Evolutionary conservation across 2,888 invertebrate genomes (phyloP).

Genomic region (Brenthis hecate): DNA sequence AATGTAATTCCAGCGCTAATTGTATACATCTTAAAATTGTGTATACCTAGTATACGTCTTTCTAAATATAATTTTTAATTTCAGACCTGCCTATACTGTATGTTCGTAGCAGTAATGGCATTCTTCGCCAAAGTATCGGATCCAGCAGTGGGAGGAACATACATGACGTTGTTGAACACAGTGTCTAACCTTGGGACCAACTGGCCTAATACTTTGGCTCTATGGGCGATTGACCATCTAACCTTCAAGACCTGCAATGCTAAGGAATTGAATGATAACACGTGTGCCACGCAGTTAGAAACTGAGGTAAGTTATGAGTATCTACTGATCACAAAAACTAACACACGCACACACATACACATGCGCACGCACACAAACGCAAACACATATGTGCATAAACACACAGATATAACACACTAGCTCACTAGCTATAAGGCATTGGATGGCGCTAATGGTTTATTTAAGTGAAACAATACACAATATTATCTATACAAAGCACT

Average conservation of each 20-base stretch:
- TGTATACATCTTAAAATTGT: too few species aligned
- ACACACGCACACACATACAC: too few species aligned
- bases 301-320: conserved; percentile 81
- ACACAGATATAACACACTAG: too few species aligned
- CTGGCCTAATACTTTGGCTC: conserved; percentile 96
- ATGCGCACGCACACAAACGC: too few species aligned
- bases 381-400: too few species aligned
- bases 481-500: too few species aligned
- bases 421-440: too few species aligned
- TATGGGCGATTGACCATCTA: conserved; percentile 95
- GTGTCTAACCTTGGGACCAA: conserved; percentile 98
- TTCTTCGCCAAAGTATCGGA: conserved; percentile 99
- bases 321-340: neutral
- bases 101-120: conserved; percentile 99
- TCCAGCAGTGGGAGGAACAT: conserved; percentile 97
- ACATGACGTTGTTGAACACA: conserved; percentile 99
- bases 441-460: too few species aligned
- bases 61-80: conserved; percentile 40
- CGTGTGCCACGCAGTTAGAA: conserved; percentile 84
- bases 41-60: neutral
- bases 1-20: too few species aligned
- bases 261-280: conserved; percentile 76
- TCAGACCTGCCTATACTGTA: conserved; percentile 95
- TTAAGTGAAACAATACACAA: too few species aligned
- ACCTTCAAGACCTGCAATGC: conserved; percentile 89